A percentile compares a stretch with the other conserved stretches of the same genome.
These are phyloP conservation scores for Leptopilina boulardi DNA, from an alignment of 1,140 invertebrate species.

Conservation along the genomic window DNA sequence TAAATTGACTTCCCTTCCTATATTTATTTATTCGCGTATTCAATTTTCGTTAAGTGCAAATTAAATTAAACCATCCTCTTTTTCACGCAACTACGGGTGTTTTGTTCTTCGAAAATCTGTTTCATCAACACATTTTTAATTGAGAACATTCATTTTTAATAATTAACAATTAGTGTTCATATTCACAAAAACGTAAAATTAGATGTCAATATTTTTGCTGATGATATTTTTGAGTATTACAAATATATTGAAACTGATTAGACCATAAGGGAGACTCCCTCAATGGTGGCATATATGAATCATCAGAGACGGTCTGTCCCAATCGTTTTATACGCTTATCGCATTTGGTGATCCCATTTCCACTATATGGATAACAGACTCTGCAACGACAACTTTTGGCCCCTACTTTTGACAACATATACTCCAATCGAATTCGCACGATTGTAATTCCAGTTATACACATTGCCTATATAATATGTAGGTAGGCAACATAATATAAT, in stretches of 20 bases:
- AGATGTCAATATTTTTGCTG: neutral
- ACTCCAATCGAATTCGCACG: neutral
- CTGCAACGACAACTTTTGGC: neutral
- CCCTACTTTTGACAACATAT: neutral
- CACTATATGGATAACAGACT: constrained; percentile 5
- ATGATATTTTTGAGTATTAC: neutral
- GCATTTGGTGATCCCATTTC: constrained; percentile 9
- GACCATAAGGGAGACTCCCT: neutral
- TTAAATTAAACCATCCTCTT: neutral
- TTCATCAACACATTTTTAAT: too few relatives aligned
- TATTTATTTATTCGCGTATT: neutral
- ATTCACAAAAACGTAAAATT: too few relatives aligned
- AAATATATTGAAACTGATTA: too few relatives aligned
- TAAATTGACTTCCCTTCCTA: neutral
- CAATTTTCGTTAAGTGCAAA: neutral
- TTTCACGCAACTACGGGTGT: too few relatives aligned
- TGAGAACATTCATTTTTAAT: too few relatives aligned
- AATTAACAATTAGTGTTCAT: too few relatives aligned
- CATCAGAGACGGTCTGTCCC: constrained; percentile 12
- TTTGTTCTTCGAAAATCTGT: too few relatives aligned
- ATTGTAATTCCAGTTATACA: neutral
- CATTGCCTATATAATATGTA: too few relatives aligned
- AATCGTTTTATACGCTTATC: constrained; percentile 40
- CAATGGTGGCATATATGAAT: constrained; percentile 35
- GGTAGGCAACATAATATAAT: too few relatives aligned